Evolutionary conservation across 1,140 invertebrate species (phyloP).

Genomic region (Drosophila cardini): DNA sequence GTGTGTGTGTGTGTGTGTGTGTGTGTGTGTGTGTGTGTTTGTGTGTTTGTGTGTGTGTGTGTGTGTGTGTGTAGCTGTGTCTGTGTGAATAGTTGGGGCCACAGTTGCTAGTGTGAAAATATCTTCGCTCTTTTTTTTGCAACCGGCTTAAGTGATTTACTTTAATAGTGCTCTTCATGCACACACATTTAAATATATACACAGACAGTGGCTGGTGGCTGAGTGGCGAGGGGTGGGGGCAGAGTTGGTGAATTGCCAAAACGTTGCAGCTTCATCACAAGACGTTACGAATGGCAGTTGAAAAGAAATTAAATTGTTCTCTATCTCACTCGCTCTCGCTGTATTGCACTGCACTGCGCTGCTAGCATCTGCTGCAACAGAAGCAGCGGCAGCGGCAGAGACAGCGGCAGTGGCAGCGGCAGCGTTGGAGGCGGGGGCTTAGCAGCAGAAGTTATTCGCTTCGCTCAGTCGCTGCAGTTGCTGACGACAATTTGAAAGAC

Average conservation of each 20-base stretch:
- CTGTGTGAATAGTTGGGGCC: constrained; percentile 3
- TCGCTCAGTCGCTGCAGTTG: constrained; percentile 31
- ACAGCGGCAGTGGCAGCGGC: neutral
- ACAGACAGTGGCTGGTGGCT: neutral
- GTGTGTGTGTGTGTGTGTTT: constrained; percentile 16
- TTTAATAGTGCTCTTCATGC: constrained; percentile 47
- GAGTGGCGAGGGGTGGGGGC: too few relatives aligned
- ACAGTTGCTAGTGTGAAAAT: constrained; percentile 39
- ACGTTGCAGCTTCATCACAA: constrained; percentile 63
- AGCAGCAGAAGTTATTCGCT: constrained; percentile 19
- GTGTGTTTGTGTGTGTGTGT: neutral
- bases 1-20: neutral
- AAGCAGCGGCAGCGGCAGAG: neutral
- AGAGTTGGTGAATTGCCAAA: constrained; percentile 33
- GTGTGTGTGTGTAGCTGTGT: constrained; percentile 9
- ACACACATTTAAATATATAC: neutral
- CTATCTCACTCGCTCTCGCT: constrained; percentile 20
- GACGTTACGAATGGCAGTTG: constrained; percentile 70
- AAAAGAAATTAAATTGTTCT: constrained; percentile 75
- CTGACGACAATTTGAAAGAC: constrained; percentile 16
- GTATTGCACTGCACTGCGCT: constrained; percentile 30
- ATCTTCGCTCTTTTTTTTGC: constrained; percentile 62
- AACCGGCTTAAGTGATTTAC: constrained; percentile 76
- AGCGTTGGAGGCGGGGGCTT: neutral
- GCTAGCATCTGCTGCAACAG: constrained; percentile 21